Base-by-base conservation (phyloP, 2,888 invertebrate genomes). In the Salticus scenicus region DNA sequence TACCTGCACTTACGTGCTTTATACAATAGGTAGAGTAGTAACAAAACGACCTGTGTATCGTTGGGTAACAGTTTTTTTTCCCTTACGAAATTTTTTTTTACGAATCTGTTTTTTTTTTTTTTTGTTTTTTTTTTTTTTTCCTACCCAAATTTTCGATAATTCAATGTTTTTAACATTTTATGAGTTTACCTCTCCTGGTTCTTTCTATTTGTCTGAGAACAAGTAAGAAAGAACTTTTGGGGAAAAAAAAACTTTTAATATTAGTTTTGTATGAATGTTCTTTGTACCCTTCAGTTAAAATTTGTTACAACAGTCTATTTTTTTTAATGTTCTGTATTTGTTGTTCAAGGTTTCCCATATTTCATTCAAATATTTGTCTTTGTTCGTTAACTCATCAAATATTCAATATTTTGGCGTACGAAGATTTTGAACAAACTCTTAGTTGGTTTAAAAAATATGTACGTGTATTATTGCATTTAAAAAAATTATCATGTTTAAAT, bases 21-120 rank as follows among this genome's bases (percentile, higher is more conserved):
- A 17, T 76, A 83, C 82, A 83, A 83, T 83, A 72, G 82, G 17
- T 2, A n/a, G 66, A 63, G 69, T 71, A 71, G 71, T 71, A 83
- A 83, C 82, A 83, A 83, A 76, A 83, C 71, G 71, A 42, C 12
- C 66, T 83, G 71, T n/a, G n/a, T 51, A 72, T 33, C 33, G n/a
- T 37, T 67, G 33, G 14, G 28, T 67, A 20, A 24, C 20, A 67
- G 5, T 67, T 67, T 67, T 67, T 67, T 33, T 33, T 17, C 24
- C 24, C 12, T n/a, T n/a, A n/a, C n/a, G n/a, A n/a, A 20, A 51
- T 51, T n/a, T n/a, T n/a, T n/a, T n/a, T n/a, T n/a, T n/a, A n/a
- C n/a, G n/a, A n/a, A n/a, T n/a, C 27, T 12, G 63, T 20, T 37
- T 37, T 7, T 7, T 17, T 17, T 37, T 57, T 57, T 57, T 57